Evolutionary conservation across 2,113 vertebrate species (phyloP).

Genomic region (Lycaon pictus): DNA sequence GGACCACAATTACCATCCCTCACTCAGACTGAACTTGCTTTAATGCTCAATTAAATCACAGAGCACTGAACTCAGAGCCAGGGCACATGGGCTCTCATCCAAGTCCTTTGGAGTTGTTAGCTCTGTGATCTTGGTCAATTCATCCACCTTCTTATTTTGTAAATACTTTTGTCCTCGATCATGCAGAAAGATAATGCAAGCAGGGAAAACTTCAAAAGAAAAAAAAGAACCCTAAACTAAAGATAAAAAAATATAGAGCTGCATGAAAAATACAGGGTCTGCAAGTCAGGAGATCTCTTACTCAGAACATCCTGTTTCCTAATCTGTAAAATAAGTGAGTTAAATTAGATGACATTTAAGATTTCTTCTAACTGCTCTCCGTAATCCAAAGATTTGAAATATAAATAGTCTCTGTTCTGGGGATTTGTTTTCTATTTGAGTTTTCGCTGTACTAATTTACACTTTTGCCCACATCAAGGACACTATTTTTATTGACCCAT

Average conservation of each 20-base stretch:
- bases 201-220: background rate
- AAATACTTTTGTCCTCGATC: background rate
- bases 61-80: background rate
- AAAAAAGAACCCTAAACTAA: background rate
- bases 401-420: conserved; percentile 55
- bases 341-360: conserved; percentile 64
- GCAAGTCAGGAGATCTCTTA: conserved; percentile 4
- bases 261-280: conserved; percentile 21
- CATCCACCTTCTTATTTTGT: background rate
- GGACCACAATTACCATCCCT: background rate
- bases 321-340: conserved; percentile 49
- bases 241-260: conserved; percentile 9
- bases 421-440: conserved; percentile 60
- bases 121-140: background rate
- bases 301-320: background rate
- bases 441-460: conserved; percentile 58
- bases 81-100: background rate
- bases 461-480: conserved; percentile 47
- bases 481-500: conserved; percentile 64
- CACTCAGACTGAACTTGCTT: background rate
- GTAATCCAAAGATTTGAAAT: conserved; percentile 64
- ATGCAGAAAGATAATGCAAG: conserved; percentile 9
- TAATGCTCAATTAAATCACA: conserved; percentile 6
- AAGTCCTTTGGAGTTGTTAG: background rate
- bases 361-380: conserved; percentile 53